Base-by-base conservation (phyloP, 2,888 invertebrate species). In the Bedellia somnulentella region DNA sequence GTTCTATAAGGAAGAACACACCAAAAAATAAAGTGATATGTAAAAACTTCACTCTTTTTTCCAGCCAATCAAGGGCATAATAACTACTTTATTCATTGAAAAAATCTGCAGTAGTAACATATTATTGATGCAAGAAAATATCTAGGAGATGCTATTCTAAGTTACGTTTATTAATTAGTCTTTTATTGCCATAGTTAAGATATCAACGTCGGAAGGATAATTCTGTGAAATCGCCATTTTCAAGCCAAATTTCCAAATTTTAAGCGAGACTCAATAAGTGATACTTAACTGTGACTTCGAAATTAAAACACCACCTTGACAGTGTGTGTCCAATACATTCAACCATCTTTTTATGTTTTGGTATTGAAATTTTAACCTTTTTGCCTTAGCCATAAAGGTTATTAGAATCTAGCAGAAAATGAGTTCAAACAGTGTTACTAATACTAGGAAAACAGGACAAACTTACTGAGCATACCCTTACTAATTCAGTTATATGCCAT, bases 391-490 rank as follows among this genome's bases (percentile, higher is more conserved):
- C 5, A 29, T 22, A 29, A 22, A 18, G 27, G 6, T 16, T 15
- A 9, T 17, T 13, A 17, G 16, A 3, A 5, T 12, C 4, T 14
- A 15, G 4, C 25, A 25, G 6, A 6, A 2, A 2, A 27, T 4
- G 16, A 11, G 27, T 15, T 16, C 10, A 27, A 15, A 17, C 12
- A 27, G 15, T 35, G 35, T 32, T 29, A 32, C 35, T 35, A 35
- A 35, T 29, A 29, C 18, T 27, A 32, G 32, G 26, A 27, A 32
- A 35, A 30, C 35, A 32, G 24, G 23, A 32, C 35, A 27, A 34
- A 31, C 27, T 30, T 29, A 30, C 16, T 27, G 30, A 32, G 27
- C 27, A 24, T 30, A 35, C 35, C 35, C 35, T 35, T 35, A 30
- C 33, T 33, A 31, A 34, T 28, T 21, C 24, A 22, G 30, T 34